These are phyloP conservation scores for Polydesmus complanatus DNA, from an alignment of 2,888 invertebrate genomes.

Conservation along the genomic window DNA sequence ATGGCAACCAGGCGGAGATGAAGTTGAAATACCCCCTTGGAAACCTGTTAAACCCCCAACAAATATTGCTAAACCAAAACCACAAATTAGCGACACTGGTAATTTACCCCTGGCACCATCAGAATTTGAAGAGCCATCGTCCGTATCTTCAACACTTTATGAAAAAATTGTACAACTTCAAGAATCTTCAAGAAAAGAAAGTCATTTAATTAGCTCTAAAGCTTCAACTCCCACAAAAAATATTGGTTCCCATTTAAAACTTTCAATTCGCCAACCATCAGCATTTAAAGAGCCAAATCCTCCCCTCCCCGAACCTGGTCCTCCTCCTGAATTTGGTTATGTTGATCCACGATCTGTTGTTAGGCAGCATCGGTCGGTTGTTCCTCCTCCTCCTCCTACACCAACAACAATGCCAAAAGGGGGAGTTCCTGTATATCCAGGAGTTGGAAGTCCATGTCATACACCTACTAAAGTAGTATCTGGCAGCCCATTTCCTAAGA, in stretches of 20 bases:
- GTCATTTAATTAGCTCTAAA: constrained; percentile 1
- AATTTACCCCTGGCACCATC: background rate
- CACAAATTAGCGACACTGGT: constrained; percentile 24
- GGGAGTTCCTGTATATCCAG: constrained; percentile 14
- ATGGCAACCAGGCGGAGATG: constrained; percentile 12
- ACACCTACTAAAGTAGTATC: background rate
- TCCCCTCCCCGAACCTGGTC: constrained; percentile 14
- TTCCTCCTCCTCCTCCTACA: constrained; percentile 14
- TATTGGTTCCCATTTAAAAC: constrained; percentile 19
- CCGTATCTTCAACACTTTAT: background rate
- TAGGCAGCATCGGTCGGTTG: background rate
- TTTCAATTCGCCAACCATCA: constrained; percentile 10
- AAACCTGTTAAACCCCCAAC: constrained; percentile 18
- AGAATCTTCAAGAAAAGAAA: background rate
- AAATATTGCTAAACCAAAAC: constrained; percentile 40
- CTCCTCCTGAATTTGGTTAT: constrained; percentile 38
- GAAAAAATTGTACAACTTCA: background rate
- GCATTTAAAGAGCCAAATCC: constrained; percentile 1
- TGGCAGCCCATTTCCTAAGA: background rate
- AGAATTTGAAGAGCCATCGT: background rate
- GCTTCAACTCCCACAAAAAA: constrained; percentile 20
- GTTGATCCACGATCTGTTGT: constrained; percentile 11
- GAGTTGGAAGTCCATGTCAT: constrained; percentile 1
- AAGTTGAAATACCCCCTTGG: constrained; percentile 5
- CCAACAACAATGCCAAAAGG: constrained; percentile 14